Evolutionary conservation across 1,140 invertebrate genomes (phyloP).

Genomic region (Araneus ventricosus): DNA sequence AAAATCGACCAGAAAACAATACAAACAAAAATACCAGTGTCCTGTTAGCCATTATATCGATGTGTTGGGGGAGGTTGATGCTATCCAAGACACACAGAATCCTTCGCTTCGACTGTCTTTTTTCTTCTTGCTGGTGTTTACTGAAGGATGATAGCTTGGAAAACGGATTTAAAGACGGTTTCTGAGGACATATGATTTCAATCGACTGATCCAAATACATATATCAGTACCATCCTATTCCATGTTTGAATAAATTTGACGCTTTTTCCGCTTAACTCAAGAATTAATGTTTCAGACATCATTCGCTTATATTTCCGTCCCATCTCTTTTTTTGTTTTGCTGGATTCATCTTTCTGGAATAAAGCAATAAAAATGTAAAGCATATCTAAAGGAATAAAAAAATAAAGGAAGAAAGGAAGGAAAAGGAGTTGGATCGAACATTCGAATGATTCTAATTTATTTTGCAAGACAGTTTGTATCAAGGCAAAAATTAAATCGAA

Average conservation of each 20-base stretch:
- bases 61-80: conserved; percentile 30
- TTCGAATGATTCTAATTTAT: not conserved
- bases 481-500: not conserved
- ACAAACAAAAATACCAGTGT: conserved; percentile 64
- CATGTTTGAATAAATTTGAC: conserved; percentile 61
- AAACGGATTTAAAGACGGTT: conserved; percentile 61
- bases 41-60: conserved; percentile 67
- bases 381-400: not conserved
- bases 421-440: not conserved
- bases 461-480: not conserved
- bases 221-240: conserved; percentile 58
- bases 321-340: not conserved
- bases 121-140: conserved; percentile 48
- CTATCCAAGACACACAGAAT: conserved; percentile 56
- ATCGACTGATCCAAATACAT: conserved; percentile 57
- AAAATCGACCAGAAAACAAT: conserved; percentile 70
- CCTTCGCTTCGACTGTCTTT: conserved; percentile 38
- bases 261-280: conserved; percentile 47
- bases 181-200: conserved; percentile 65
- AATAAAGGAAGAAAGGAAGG: not conserved
- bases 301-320: conserved; percentile 30
- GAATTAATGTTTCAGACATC: conserved; percentile 42
- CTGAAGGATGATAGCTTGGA: conserved; percentile 44
- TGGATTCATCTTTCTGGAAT: conserved; percentile 19
- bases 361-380: conserved; percentile 38